Evolutionary conservation across 2,113 vertebrate species (phyloP).

Genomic region (Puffinus mauretanicus): DNA sequence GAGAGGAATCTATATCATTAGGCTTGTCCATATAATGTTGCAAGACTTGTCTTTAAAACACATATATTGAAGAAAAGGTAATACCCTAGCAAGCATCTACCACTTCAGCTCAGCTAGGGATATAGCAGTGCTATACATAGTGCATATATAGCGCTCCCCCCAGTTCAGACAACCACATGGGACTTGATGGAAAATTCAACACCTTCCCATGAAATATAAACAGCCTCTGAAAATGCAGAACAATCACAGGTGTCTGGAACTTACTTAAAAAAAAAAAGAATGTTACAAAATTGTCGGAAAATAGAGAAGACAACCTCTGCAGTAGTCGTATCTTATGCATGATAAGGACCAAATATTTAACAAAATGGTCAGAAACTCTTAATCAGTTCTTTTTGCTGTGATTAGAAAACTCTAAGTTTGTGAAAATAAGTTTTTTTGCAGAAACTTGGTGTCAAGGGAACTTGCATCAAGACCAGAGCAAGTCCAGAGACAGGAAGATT

Average conservation of each 20-base stretch:
- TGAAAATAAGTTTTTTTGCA: neutral
- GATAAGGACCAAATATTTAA: neutral
- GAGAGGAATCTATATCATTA: neutral
- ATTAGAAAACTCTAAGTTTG: neutral
- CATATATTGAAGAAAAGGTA: neutral
- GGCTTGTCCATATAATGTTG: neutral
- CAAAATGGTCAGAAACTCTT: neutral
- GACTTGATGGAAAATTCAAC: neutral
- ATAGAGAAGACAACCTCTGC: neutral
- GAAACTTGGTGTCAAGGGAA: neutral
- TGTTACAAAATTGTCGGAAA: neutral
- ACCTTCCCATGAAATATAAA: neutral
- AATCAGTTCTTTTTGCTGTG: neutral
- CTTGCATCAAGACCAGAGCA: neutral
- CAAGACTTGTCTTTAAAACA: neutral
- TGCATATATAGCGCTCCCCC: neutral
- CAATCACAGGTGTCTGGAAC: neutral
- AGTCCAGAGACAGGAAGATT: neutral
- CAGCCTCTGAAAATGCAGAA: neutral
- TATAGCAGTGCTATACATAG: neutral
- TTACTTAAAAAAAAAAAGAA: neutral
- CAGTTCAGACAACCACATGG: neutral
- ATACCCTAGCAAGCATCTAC: neutral
- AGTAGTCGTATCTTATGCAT: neutral
- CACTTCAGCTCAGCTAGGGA: neutral